A percentile compares a stretch with the other conserved stretches of the same genome.
Evolutionary conservation across 2,113 vertebrate genomes (phyloP).

Genomic region (Saccopteryx leptura): DNA sequence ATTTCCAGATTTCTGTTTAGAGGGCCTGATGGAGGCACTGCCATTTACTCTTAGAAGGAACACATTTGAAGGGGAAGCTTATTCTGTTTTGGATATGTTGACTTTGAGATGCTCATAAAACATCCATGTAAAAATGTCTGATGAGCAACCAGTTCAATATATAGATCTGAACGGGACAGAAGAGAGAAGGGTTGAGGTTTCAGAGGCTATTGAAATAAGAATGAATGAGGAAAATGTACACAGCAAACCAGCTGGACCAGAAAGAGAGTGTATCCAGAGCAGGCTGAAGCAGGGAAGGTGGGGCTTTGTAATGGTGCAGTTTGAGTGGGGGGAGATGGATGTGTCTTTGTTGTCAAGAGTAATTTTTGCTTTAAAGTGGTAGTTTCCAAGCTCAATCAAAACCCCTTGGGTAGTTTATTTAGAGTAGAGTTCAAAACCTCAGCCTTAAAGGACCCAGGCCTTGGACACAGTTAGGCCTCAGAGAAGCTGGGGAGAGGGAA

Average conservation of each 20-base stretch:
- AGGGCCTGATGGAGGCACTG: neutral
- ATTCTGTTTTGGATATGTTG: neutral
- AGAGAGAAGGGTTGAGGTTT: neutral
- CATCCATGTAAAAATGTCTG: neutral
- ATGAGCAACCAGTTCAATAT: neutral
- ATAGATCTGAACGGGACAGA: neutral
- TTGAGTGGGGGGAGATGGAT: neutral
- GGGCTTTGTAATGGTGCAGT: neutral
- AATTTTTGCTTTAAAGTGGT: constrained; percentile 2
- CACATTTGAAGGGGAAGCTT: neutral
- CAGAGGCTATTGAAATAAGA: neutral
- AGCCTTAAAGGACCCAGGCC: neutral
- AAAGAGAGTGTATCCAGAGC: neutral
- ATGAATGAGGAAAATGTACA: neutral
- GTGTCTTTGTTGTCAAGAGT: neutral
- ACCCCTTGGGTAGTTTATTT: neutral
- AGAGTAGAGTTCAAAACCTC: neutral
- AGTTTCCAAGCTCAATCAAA: neutral
- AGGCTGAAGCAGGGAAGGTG: too few species aligned
- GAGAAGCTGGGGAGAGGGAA: neutral
- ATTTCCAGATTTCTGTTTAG: constrained; percentile 1
- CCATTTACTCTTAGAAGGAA: neutral
- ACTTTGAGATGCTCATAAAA: neutral
- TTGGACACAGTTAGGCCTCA: neutral
- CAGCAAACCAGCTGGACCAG: neutral